These are phyloP conservation scores for Recurvirostra avosetta DNA, from an alignment of 2,113 vertebrate species.

Conservation along the genomic window DNA sequence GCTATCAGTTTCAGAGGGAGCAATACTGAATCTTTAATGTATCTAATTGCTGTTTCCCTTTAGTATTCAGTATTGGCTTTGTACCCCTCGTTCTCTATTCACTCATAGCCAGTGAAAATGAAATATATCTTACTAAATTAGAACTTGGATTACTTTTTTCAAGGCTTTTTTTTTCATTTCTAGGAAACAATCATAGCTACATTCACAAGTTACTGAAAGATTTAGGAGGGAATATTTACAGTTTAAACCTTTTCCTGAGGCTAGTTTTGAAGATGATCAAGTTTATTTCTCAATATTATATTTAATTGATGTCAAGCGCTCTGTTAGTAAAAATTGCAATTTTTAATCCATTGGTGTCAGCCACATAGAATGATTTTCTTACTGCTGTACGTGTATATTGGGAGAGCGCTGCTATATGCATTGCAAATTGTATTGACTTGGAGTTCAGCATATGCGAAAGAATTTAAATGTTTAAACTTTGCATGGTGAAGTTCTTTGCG, in stretches of 20 bases:
- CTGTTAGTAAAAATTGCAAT: not conserved
- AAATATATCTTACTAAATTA: not conserved
- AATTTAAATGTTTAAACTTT: not conserved
- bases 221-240: not conserved
- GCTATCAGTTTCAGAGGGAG: slow-evolving; percentile 35
- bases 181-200: not conserved
- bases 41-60: slow-evolving; percentile 12
- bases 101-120: not conserved
- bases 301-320: not conserved
- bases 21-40: slow-evolving; percentile 24
- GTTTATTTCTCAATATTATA: not conserved
- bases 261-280: not conserved
- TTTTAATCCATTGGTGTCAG: not conserved
- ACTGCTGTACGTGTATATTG: not conserved
- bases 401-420: not conserved
- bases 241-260: not conserved
- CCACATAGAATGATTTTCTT: not conserved
- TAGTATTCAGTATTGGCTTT: not conserved
- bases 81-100: not conserved
- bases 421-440: not conserved
- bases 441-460: not conserved
- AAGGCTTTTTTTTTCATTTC: not conserved
- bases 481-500: not conserved
- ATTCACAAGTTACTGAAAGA: not conserved
- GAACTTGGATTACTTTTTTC: slow-evolving; percentile 19